Evolutionary conservation across 2,888 invertebrate genomes (phyloP), one percentile per base, ranked within the genome.

Genomic region (Scaptomyza parva): DNA sequence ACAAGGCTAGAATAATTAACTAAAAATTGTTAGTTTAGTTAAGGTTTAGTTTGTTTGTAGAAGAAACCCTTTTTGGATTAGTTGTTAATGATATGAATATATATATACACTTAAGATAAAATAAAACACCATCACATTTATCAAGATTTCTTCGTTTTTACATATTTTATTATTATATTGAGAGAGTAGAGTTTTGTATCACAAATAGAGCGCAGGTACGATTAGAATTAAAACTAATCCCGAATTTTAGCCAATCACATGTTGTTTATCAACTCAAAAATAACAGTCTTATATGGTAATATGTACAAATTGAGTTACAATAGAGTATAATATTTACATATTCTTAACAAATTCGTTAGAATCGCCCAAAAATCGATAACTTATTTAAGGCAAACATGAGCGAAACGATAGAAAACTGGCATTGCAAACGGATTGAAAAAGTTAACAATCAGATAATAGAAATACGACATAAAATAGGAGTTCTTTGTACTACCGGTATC

Each of bases 401-500:
- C 90, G 77, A 90, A 81, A 64, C 89, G 88, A 79, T 89, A 89
- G 58, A 89, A 90, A 33, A 90, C 72, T 45, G 90, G 83, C 83
- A 88, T 89, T 24, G 89, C 90, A 70, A 89, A 89, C 3, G 90
- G 90, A 79, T 89, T 89, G 57, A 90, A 72, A 78, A 90, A 90
- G 66, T 89, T 90, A 30, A 90, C 68, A 59, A 90, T 62, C 52
- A 90, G 66, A 75, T 89, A 90, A 71, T 89, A 90, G 63, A 90
- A 90, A 73, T 90, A 90, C 30, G 89, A 89, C 88, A 90, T 85
- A 69, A 89, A 87, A 35, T 88, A 86, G 33, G 86, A 72, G 83
- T 85, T 85, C 83, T 88, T 85, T 85, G 88, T 85, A 89, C 81
- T 88, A 90, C 90, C 90, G 74, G 89, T 76, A 73, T 90, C 90